phyloP scores from a whole-genome alignment of 2,113 vertebrate species.

The Calypte anna region DNA sequence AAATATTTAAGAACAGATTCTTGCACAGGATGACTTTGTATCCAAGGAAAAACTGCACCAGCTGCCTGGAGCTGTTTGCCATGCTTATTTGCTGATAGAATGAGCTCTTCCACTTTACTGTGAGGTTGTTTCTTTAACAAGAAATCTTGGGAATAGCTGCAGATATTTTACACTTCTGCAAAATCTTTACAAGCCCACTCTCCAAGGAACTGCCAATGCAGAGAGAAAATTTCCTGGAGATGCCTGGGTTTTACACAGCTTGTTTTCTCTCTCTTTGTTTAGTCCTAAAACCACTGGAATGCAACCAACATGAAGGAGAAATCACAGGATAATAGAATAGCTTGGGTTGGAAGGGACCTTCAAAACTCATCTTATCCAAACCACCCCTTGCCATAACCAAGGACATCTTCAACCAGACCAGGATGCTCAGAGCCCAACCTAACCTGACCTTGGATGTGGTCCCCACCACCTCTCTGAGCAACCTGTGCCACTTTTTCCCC shows the following conservation, averaged over 20 bases:
- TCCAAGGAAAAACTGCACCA: not conserved
- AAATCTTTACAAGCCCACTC: not conserved
- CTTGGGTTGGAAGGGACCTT: not conserved
- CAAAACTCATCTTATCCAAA: rapidly evolving
- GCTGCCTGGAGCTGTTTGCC: not conserved
- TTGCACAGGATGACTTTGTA: not conserved
- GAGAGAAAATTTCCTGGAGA: not conserved
- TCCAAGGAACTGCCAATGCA: not conserved
- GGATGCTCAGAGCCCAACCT: not conserved
- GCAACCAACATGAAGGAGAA: not conserved
- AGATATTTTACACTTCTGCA: not conserved
- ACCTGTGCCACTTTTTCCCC: too few species aligned
- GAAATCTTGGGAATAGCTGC: not conserved
- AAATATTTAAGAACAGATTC: not conserved
- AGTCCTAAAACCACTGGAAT: not conserved
- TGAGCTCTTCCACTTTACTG: not conserved
- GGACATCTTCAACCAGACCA: not conserved
- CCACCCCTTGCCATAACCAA: not conserved
- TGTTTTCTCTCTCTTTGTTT: not conserved
- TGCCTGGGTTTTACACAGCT: not conserved
- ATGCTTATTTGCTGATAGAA: not conserved
- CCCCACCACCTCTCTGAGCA: too few species aligned
- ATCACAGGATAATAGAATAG: rapidly evolving
- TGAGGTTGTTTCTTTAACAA: not conserved
- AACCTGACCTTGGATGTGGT: not conserved